phyloP scores from a whole-genome alignment of 1,140 invertebrate species.

The Cotesia vestalis region DNA sequence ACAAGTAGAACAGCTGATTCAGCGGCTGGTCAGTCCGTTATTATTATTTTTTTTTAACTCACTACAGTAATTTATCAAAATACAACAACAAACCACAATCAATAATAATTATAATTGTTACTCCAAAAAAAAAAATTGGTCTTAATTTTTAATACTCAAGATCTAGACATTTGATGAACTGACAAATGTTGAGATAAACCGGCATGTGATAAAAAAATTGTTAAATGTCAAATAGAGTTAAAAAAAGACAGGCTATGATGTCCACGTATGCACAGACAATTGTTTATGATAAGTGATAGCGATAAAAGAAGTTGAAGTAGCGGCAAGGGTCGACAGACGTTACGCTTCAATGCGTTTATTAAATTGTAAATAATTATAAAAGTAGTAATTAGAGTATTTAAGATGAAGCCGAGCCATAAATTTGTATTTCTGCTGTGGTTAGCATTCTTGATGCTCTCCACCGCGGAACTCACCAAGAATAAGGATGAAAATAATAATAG shows the following conservation, averaged over 20 bases:
- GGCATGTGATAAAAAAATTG: not conserved
- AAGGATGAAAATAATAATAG: constrained; percentile 24
- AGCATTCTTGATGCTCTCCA: constrained; percentile 40
- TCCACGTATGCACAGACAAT: constrained; percentile 48
- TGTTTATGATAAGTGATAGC: constrained; percentile 32
- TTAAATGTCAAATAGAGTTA: constrained; percentile 11
- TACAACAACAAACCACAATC: not conserved
- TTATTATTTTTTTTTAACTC: not conserved
- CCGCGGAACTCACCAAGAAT: constrained; percentile 45
- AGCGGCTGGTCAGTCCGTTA: not conserved
- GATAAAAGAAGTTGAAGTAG: constrained; percentile 14
- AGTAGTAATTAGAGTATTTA: constrained; percentile 34
- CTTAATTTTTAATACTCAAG: too few species aligned
- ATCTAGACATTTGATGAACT: not conserved
- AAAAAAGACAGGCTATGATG: constrained; percentile 40
- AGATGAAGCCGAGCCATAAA: constrained; percentile 45
- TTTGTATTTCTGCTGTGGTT: constrained; percentile 41
- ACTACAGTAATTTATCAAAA: constrained; percentile 11
- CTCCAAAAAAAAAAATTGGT: too few species aligned
- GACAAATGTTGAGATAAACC: not conserved
- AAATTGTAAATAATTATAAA: constrained; percentile 18
- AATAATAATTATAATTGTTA: too few species aligned
- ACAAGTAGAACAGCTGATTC: constrained; percentile 35
- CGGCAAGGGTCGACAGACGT: not conserved
- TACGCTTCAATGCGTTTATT: not conserved